phyloP scores from a whole-genome alignment of 2,888 invertebrate species.

The Eudasyphora cyanicolor region DNA sequence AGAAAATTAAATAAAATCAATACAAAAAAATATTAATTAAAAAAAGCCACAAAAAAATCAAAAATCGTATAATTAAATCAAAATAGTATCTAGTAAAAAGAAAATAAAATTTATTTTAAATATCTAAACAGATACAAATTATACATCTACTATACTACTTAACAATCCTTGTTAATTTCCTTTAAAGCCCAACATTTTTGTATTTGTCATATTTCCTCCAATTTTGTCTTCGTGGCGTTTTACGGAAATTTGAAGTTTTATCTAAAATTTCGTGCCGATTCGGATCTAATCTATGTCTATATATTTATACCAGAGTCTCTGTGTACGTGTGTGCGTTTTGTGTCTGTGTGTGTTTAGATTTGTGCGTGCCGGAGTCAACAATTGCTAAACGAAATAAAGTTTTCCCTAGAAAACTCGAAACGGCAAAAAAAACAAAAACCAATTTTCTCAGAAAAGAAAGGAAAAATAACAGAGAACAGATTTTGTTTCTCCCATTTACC shows the following conservation, averaged over 20 bases:
- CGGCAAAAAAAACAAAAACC: not conserved
- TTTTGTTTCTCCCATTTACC: not conserved
- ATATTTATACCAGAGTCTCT: no score
- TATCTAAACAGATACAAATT: not conserved
- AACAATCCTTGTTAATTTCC: not conserved
- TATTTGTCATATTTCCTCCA: not conserved
- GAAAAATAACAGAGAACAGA: not conserved
- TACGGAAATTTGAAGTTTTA: conserved; percentile 16
- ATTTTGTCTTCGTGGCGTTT: conserved; percentile 18
- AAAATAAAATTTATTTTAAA: conserved; percentile 6
- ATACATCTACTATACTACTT: not conserved
- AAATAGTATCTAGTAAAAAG: not conserved
- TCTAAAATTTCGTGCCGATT: conserved; percentile 18
- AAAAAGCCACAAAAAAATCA: not conserved
- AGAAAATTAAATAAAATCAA: not conserved
- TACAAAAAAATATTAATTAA: conserved; percentile 6
- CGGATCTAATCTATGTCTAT: not conserved
- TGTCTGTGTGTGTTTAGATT: conserved; percentile 1
- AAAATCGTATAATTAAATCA: conserved; percentile 22
- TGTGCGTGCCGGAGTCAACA: conserved; percentile 11
- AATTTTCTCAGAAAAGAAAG: not conserved
- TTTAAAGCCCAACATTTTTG: not conserved
- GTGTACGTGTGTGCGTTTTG: not conserved
- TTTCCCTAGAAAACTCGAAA: not conserved
- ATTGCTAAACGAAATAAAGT: not conserved